Percentiles rank a stretch among this genome's conserved stretches.
These are phyloP conservation scores for Siniperca undulata DNA, from an alignment of 2,797 vertebrate genomes.

Conservation along the genomic window DNA sequence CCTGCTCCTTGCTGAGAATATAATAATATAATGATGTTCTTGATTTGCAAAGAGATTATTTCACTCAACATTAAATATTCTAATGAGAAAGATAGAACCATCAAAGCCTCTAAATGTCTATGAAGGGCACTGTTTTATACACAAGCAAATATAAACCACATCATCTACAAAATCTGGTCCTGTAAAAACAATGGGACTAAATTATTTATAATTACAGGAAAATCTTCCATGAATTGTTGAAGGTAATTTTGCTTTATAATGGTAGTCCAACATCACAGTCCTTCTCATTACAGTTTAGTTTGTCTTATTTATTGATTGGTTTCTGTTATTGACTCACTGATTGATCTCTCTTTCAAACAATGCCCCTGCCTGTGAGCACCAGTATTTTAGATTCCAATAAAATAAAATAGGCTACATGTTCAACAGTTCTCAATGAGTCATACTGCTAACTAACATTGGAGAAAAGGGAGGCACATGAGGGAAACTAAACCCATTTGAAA, in stretches of 20 bases:
- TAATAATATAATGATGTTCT: neutral
- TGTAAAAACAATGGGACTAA: neutral
- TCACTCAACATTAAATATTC: neutral
- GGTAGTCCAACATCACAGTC: neutral
- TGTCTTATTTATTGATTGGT: neutral
- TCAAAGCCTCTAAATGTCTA: neutral
- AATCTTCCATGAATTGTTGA: neutral
- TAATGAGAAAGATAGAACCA: neutral
- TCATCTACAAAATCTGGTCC: neutral
- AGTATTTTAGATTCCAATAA: neutral
- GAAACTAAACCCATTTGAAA: slow-evolving; percentile 5
- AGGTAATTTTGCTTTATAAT: neutral
- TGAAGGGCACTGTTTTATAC: neutral
- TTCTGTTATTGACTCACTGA: neutral
- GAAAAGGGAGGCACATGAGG: neutral
- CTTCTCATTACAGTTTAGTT: neutral
- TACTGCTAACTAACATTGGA: neutral
- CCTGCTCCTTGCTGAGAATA: neutral
- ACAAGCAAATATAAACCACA: neutral
- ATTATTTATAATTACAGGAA: neutral
- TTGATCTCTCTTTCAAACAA: neutral
- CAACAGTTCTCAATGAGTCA: neutral
- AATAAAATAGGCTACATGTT: neutral
- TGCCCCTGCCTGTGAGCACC: neutral
- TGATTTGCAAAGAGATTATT: neutral